Evolutionary conservation across 2,888 invertebrate species (phyloP), one percentile per base, ranked within the genome.

Genomic region (Leptarthrus brevirostris): DNA sequence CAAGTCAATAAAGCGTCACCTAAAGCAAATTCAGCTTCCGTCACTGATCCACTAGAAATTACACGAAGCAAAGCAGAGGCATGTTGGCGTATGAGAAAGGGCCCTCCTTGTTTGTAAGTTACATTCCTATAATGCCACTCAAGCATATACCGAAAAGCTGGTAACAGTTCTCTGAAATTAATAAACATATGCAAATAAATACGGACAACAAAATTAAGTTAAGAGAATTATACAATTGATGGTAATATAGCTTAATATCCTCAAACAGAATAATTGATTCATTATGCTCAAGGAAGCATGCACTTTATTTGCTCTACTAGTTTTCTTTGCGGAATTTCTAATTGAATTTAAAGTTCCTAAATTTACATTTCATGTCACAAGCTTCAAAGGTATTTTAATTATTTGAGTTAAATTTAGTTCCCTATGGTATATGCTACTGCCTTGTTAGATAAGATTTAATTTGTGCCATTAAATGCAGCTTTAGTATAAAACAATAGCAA

Each of bases 51-150:
- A 49, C 81, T 80, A 64, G 80, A 78, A 76, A 83, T 80, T 20
- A 80, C 80, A 18, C 79, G 79, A 10, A 85, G 72, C 44, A 85
- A 58, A 5, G 84, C 83, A 40, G 85, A 79, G 78, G 84, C 84
- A 81, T 85, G 85, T 76, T 85, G 85, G 14, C 83, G 80, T 66
- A 85, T 80, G 40, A 85, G 77, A 74, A 80, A 81, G 34, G 84
- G 80, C 49, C 82, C 82, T 78, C 83, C 83, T 78, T 81, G 78
- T 71, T 83, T 81, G 74, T 82, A 83, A 74, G 80, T 78, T 61
- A 82, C 80, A 80, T 83, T 81, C 79, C 84, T 81, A 79, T 80
- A 82, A 76, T 85, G 85, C 83, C 84, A 85, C 77, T 85, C 82
- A 52, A 85, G 78, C 79, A 83, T 79, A 75, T 83, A 84, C 49